Conservation (phyloP, 2,797 vertebrate genomes). For the Pseudocheirus occidentalis region DNA sequence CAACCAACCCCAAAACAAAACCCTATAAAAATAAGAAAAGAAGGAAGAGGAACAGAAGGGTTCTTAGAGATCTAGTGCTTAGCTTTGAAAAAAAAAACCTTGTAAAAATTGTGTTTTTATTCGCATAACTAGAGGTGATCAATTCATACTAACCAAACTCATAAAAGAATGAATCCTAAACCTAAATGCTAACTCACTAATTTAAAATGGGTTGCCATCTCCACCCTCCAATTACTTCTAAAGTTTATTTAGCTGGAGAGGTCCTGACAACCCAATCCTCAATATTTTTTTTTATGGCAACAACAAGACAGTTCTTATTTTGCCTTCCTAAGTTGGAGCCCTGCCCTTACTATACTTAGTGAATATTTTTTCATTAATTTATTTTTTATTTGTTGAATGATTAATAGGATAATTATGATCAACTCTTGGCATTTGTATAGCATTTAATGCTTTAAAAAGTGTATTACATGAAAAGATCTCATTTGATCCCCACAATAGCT, state of each 20-base stretch:
- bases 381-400: background rate
- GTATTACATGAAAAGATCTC: background rate
- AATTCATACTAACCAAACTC: background rate
- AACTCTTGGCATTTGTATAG: background rate
- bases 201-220: background rate
- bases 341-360: background rate
- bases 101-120: background rate
- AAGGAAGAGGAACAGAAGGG: background rate
- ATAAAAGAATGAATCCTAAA: background rate
- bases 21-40: background rate
- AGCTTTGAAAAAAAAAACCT: background rate
- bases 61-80: background rate
- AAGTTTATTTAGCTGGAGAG: background rate
- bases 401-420: background rate
- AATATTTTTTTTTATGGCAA: background rate
- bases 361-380: background rate
- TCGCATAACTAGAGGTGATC: background rate
- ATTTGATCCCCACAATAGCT: background rate
- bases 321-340: background rate
- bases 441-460: background rate
- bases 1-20: too few relatives aligned
- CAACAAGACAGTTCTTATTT: background rate
- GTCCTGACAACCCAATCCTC: background rate
- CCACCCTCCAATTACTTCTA: background rate
- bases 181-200: background rate